Conservation (phyloP, 2,888 invertebrate genomes). For the Clivina fossor region DNA sequence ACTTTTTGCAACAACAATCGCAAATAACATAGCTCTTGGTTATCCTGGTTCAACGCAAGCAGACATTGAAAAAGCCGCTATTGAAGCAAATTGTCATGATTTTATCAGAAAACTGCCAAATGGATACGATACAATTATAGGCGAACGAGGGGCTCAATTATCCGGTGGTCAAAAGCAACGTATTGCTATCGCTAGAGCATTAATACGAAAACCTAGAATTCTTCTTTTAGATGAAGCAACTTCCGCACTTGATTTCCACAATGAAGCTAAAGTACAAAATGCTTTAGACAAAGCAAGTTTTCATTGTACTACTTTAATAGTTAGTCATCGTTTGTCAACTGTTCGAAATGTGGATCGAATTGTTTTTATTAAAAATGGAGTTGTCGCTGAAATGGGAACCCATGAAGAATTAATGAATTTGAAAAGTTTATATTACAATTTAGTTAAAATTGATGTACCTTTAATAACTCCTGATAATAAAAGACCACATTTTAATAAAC, state of each 20-base stretch:
- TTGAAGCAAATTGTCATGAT: slow-evolving; percentile 74
- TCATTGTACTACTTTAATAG: slow-evolving; percentile 72
- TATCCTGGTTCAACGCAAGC: slow-evolving; percentile 64
- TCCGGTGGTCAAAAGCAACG: slow-evolving; percentile 85
- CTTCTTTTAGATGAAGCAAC: slow-evolving; percentile 81
- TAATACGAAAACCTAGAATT: slow-evolving; percentile 74
- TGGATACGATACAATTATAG: slow-evolving; percentile 76
- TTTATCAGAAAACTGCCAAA: slow-evolving; percentile 74
- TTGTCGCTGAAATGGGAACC: slow-evolving; percentile 71
- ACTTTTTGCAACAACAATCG: slow-evolving; percentile 78
- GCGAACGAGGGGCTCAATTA: slow-evolving; percentile 77
- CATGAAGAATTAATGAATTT: slow-evolving; percentile 68
- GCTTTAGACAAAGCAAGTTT: slow-evolving; percentile 74
- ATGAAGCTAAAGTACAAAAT: slow-evolving; percentile 76
- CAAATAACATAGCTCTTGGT: slow-evolving; percentile 76
- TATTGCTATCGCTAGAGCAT: slow-evolving; percentile 80
- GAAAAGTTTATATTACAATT: slow-evolving; percentile 66
- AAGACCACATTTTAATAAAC: slow-evolving; percentile 24
- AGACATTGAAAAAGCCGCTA: slow-evolving; percentile 70
- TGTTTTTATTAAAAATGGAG: slow-evolving; percentile 70
- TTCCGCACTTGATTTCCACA: slow-evolving; percentile 78
- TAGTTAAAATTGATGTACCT: slow-evolving; percentile 65
- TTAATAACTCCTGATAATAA: background rate
- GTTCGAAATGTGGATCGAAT: slow-evolving; percentile 72
- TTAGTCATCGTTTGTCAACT: slow-evolving; percentile 73